phyloP scores from a whole-genome alignment of 2,888 invertebrate species.

The Heteromyza rotundicornis region DNA sequence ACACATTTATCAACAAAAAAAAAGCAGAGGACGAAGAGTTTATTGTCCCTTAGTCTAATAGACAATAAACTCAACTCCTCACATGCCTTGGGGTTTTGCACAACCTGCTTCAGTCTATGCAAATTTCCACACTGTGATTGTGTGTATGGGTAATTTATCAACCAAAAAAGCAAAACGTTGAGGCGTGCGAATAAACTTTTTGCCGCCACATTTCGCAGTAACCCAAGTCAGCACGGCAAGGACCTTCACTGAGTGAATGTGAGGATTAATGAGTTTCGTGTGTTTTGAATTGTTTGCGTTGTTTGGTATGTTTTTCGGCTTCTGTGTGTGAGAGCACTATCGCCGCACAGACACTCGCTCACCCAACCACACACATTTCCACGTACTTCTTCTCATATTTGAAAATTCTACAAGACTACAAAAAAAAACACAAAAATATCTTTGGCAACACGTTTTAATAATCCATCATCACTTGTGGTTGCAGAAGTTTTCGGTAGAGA shows the following conservation, averaged over 20 bases:
- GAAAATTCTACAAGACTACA: not conserved
- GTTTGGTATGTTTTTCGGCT: not conserved
- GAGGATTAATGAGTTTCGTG: constrained; percentile 57
- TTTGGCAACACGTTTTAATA: constrained; percentile 51
- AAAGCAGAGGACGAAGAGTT: constrained; percentile 15
- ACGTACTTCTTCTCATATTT: constrained; percentile 8
- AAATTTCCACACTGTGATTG: constrained; percentile 11
- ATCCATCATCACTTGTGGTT: constrained; percentile 47
- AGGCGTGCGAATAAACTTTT: not conserved
- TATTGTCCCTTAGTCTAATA: not conserved
- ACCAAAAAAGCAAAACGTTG: not conserved
- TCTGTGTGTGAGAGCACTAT: not conserved
- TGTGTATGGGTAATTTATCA: constrained; percentile 44
- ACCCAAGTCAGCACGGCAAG: too few relatives aligned
- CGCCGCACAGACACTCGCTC: not conserved
- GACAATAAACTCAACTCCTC: constrained; percentile 10
- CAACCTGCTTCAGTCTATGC: not conserved
- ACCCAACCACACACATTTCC: not conserved
- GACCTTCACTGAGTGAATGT: not conserved
- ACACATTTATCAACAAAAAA: constrained; percentile 19
- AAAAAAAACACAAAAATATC: constrained; percentile 19
- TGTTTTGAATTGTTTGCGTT: constrained; percentile 31
- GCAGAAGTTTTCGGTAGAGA: not conserved
- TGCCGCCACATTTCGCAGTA: constrained; percentile 20
- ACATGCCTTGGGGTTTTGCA: constrained; percentile 18